These are phyloP conservation scores for Danio choprae DNA, from an alignment of 2,797 vertebrate species.

Conservation along the genomic window DNA sequence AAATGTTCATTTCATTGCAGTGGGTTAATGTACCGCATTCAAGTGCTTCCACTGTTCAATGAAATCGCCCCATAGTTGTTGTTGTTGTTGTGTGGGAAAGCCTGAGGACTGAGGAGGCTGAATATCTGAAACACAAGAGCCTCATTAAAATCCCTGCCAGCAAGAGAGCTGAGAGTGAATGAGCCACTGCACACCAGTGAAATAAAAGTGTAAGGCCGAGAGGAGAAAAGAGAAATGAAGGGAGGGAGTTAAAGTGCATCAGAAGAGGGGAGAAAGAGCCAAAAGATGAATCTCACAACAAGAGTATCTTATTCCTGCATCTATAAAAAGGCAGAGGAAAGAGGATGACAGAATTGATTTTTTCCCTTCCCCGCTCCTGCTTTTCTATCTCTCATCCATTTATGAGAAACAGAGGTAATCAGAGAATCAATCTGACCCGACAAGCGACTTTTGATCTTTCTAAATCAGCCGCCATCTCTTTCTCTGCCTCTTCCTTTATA, in stretches of 20 bases:
- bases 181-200: constrained; percentile 33
- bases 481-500: constrained; percentile 27
- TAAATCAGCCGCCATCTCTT: constrained; percentile 29
- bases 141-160: constrained; percentile 45
- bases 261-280: constrained; percentile 31
- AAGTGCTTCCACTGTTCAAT: constrained; percentile 11
- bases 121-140: constrained; percentile 44
- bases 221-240: constrained; percentile 28
- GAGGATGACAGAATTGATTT: constrained; percentile 57
- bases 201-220: constrained; percentile 51
- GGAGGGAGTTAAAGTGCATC: constrained; percentile 28
- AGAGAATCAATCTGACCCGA: constrained; percentile 71
- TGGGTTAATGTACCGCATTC: not conserved
- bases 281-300: constrained; percentile 50
- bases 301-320: constrained; percentile 57
- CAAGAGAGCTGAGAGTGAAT: constrained; percentile 31
- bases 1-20: not conserved
- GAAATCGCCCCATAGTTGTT: not conserved
- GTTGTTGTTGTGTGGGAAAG: constrained; percentile 20
- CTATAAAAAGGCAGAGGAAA: constrained; percentile 61
- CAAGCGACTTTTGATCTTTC: constrained; percentile 52
- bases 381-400: constrained; percentile 65
- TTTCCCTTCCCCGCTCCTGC: constrained; percentile 50
- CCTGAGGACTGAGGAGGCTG: constrained; percentile 19
- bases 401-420: constrained; percentile 67